Base-by-base conservation (phyloP, 2,888 invertebrate genomes). In the Tanaodytes sp. region DNA sequence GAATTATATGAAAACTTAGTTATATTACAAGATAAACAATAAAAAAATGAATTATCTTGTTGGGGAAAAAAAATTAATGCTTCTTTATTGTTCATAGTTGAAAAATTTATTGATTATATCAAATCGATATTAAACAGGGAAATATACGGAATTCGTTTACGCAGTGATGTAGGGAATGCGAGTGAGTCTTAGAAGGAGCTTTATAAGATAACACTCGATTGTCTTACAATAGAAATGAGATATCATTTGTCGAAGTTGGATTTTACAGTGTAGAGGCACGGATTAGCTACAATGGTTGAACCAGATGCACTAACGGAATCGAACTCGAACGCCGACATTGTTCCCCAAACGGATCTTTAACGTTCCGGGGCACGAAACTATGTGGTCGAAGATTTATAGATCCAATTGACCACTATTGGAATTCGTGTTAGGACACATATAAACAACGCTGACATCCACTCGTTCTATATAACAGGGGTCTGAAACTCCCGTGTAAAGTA, bases 231-330 rank as follows among this genome's bases (percentile, higher is more conserved):
- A 46, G 62, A 54, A 62, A 62, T 46, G 46, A 62, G 62, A 52
- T 61, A 61, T 52, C 61, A 52, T 61, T 61, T 52, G 52, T 61
- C 61, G 61, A 52, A 61, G 62, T 52, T 45, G 62, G 46, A 54
- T 62, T 52, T 46, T 33, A 43, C 62, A 46, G 40, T 31, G 39
- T 59, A 59, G 58, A 31, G 39, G 49, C 33, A 48, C 18, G 49
- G 58, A 59, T 59, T 59, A 59, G 49, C 42, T 48, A 48, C 42
- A 49, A 54, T 39, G 39, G 52, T 54, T 19, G 51, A 61, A 61
- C 46, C 30, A 52, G 40, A 62, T 19, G 54, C 62, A 62, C 45
- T 62, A 52, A 46, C 46, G 52, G 46, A 46, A 62, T 62, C 46
- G 62, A 52, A 62, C 45, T 62, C 54, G 54, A 52, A 52, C 15